phyloP scores from a whole-genome alignment of 2,797 vertebrate genomes.

The Geotrypetes seraphini region DNA sequence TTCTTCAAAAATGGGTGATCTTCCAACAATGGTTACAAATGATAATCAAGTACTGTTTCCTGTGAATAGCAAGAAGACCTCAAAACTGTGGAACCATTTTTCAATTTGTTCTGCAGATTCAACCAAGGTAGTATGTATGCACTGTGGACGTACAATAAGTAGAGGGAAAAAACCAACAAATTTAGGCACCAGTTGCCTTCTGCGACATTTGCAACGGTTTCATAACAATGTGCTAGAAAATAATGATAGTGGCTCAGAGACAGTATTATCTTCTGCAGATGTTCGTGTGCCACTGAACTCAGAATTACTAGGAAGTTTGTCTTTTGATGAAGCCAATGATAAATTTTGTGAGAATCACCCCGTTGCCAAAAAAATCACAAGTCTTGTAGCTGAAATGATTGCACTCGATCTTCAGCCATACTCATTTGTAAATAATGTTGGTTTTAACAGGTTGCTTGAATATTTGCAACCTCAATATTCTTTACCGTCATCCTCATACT shows the following conservation, averaged over 20 bases:
- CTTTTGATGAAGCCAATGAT: constrained; percentile 64
- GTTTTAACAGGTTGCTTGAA: constrained; percentile 84
- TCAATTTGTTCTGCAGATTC: constrained; percentile 85
- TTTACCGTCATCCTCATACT: constrained; percentile 80
- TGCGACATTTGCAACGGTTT: constrained; percentile 91
- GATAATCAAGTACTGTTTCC: constrained; percentile 64
- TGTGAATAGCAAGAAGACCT: constrained; percentile 89
- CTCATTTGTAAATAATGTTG: constrained; percentile 84
- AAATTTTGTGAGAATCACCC: constrained; percentile 84
- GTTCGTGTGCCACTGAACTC: constrained; percentile 51
- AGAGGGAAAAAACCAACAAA: constrained; percentile 95
- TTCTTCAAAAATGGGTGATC: constrained; percentile 59
- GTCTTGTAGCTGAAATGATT: constrained; percentile 95
- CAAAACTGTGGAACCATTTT: constrained; percentile 98
- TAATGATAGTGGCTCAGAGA: constrained; percentile 69
- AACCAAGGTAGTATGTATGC: constrained; percentile 92
- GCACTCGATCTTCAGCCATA: constrained; percentile 97
- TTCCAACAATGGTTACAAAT: constrained; percentile 42
- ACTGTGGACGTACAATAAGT: constrained; percentile 95
- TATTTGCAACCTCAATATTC: constrained; percentile 92
- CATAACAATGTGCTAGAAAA: constrained; percentile 80
- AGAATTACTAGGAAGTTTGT: constrained; percentile 56
- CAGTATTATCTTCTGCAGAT: constrained; percentile 51
- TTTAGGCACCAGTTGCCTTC: constrained; percentile 90
- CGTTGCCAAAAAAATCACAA: constrained; percentile 95